Base-by-base conservation (phyloP, 2,797 vertebrate species). In the Benthosema pterotum region DNA sequence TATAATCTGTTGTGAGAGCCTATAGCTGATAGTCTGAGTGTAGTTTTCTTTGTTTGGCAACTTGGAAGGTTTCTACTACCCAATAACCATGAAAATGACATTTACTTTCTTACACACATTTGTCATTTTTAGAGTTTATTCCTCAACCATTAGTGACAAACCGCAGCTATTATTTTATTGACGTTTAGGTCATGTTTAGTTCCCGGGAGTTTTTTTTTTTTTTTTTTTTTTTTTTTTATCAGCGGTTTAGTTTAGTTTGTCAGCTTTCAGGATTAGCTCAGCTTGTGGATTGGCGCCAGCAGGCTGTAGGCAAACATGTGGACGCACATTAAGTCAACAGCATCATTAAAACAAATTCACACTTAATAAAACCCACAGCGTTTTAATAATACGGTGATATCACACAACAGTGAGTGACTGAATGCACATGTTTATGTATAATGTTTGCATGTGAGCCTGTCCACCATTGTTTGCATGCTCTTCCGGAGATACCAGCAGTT, bases 271-370 rank as follows among this genome's bases (percentile, higher is more conserved):
- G 55, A 66, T 76, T 69, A 75, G 42, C 72, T 73, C 65, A 74
- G 76, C 69, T 55, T 58, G 57, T 59, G 59, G 69, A 11, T 0
- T 67, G 45, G 42, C 50, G 28, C 65, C 72, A 85, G 57, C 22
- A 58, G 63, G 47, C 69, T n/a, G n/a, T n/a, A 72, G 78, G 77
- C 22, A 57, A 49, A 61, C 65, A 67, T 68, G 67, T 53, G 63
- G 67, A 68, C 32, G 0, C 51, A 63, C 69, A 72, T 78, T 72
- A 85, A 79, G 52, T 81, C 65, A 69, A 67, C 68, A 45, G 42
- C 58, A 65, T 70, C 0, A 61, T 83, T 61, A 75, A 87, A 83
- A 80, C 75, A 74, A 81, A 77, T 55, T 57, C 50, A 25, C 50
- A 51, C 58, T 74, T 60, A 54, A 19, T 22, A 57, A 22, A 65